Evolutionary conservation across 2,888 invertebrate genomes (phyloP).

Genomic region (Amaurobius ferox): DNA sequence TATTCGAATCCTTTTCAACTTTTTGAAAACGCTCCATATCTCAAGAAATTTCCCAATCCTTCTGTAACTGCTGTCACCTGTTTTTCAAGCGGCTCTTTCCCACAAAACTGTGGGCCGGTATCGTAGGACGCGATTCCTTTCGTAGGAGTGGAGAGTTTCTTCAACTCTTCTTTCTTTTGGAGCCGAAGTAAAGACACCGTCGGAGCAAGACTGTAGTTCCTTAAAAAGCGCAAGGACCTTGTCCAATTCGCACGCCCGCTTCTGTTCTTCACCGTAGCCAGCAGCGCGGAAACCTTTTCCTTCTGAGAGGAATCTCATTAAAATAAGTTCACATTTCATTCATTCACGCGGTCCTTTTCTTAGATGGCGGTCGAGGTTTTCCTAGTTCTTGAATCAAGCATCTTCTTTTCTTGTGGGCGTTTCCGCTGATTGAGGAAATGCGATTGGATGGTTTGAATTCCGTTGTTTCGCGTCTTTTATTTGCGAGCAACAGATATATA

Average conservation of each 20-base stretch:
- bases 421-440: conserved; percentile 5
- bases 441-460: not conserved
- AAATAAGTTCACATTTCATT: conserved; percentile 18
- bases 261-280: conserved; percentile 14
- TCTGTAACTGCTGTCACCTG: not conserved
- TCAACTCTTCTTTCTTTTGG: conserved; percentile 44
- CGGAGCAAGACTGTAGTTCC: conserved; percentile 70
- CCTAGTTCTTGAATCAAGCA: not conserved
- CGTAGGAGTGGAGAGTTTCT: conserved; percentile 52
- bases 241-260: conserved; percentile 47
- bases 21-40: no score
- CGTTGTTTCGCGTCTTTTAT: not conserved
- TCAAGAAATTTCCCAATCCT: no score
- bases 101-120: conserved; percentile 29
- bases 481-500: no score
- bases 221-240: conserved; percentile 57
- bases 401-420: not conserved
- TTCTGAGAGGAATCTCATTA: not conserved
- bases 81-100: not conserved
- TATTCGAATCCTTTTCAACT: no score
- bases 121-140: conserved; percentile 27
- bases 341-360: not conserved
- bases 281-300: conserved; percentile 30
- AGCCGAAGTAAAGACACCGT: conserved; percentile 33
- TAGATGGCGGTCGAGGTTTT: not conserved